Base-by-base conservation (phyloP, 2,113 vertebrate genomes). In the Chionodraco myersi region DNA sequence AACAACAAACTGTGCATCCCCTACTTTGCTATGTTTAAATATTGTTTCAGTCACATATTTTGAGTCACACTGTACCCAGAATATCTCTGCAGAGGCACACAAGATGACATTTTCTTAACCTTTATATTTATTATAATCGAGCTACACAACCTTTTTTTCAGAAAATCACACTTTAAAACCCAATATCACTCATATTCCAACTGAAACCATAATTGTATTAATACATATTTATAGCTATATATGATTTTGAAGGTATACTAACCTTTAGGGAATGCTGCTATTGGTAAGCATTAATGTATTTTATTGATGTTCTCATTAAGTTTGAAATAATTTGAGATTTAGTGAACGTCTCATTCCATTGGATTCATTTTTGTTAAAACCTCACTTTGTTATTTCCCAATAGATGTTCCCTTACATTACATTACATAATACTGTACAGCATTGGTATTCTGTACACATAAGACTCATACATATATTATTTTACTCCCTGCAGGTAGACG, bases 361-460 rank as follows among this genome's bases (percentile, higher is more conserved):
- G 48, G 56, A 54, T 44, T 69, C 51, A 56, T 47, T 23, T 18
- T 70, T 71, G 23, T 58, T 30, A 6, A 70, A 56, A 6, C 36
- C 3, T 2, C 5, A 41, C 2, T 51, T 52, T 73, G 34, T 61
- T n/a, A 16, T 61, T 12, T 41, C 13, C 52, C 15, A 57, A 18
- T 13, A 45, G 8, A 70, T 66, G 30, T 16, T 41, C 6, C 12
- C 2, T 23, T n/a, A 26, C 30, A 53, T 16, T 34, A 72, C 36
- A 48, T 59, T 30, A 49, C 23, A 18, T 10, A 36, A 16, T 15
- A 21, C 21, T 21, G 21, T 21, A 8, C 12, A 34, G 36, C 75
- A 89, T 74, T 77, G 65, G 30, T 77, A 72, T 67, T 85, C 82
- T 80, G 71, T 70, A 77, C 68, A 54, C 62, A 60, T 47, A 87